Conservation (phyloP, 2,797 vertebrate genomes). For the Crenichthys baileyi region DNA sequence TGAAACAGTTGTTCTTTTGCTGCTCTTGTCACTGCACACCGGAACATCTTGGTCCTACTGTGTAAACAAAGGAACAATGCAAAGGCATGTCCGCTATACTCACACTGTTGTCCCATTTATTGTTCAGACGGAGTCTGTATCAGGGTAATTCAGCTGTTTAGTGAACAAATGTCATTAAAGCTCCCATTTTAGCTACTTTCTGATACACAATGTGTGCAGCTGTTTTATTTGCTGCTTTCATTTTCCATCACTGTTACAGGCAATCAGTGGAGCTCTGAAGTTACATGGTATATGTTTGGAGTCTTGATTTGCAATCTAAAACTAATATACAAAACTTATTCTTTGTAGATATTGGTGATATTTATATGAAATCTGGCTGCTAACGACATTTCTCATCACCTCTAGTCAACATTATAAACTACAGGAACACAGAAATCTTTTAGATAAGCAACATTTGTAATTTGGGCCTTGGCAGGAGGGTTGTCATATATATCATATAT, state of each 20-base stretch:
- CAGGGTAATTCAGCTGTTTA: neutral
- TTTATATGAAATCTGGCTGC: neutral
- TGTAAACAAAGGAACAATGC: constrained; percentile 19
- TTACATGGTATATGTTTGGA: neutral
- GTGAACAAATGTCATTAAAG: neutral
- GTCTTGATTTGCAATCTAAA: constrained; percentile 1
- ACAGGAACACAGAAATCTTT: neutral
- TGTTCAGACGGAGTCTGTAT: neutral
- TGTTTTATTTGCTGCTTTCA: neutral
- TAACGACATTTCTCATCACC: neutral
- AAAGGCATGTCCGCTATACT: neutral
- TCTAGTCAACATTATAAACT: neutral
- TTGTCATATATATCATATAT: too few species aligned
- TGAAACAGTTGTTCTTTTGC: too few species aligned
- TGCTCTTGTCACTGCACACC: too few species aligned
- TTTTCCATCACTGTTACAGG: neutral
- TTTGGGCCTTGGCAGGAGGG: too few species aligned
- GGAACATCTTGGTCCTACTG: neutral
- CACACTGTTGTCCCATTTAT: neutral
- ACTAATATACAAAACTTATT: neutral
- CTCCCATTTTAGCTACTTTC: neutral
- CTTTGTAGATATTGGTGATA: neutral
- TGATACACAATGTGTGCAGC: too few species aligned
- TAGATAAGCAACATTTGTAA: neutral
- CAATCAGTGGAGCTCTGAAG: neutral